phyloP scores from a whole-genome alignment of 2,113 vertebrate genomes.

The Leiothrix lutea region DNA sequence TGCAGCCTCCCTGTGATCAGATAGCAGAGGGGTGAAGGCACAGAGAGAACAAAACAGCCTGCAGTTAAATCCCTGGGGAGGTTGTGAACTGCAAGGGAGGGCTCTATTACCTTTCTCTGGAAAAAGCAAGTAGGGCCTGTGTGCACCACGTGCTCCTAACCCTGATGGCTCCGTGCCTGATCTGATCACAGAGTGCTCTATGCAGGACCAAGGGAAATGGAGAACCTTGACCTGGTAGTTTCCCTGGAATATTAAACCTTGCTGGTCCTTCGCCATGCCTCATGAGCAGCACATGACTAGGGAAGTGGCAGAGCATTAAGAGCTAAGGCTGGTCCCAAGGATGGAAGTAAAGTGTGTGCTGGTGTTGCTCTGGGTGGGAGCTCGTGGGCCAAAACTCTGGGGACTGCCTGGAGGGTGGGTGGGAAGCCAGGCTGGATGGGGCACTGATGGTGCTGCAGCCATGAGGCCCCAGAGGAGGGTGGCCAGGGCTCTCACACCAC shows the following conservation, averaged over 20 bases:
- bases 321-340: background rate
- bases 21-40: background rate
- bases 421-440: background rate
- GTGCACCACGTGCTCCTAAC: rapidly evolving
- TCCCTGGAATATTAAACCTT: background rate
- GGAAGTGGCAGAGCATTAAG: background rate
- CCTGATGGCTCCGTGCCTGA: background rate
- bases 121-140: background rate
- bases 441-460: rapidly evolving
- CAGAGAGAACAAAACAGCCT: background rate
- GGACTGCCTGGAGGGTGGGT: background rate
- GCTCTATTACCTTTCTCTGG: background rate
- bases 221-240: constrained; percentile 20
- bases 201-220: background rate
- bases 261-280: background rate
- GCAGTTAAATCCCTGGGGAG: background rate
- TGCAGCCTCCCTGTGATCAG: background rate
- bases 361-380: background rate
- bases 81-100: background rate
- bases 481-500: background rate
- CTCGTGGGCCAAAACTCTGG: rapidly evolving
- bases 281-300: background rate
- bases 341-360: background rate
- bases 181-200: background rate
- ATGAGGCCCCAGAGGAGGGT: rapidly evolving